A percentile compares a stretch with the other conserved stretches of the same genome.
Conservation (phyloP, 2,888 invertebrate species). For the Oscheius sp. region DNA sequence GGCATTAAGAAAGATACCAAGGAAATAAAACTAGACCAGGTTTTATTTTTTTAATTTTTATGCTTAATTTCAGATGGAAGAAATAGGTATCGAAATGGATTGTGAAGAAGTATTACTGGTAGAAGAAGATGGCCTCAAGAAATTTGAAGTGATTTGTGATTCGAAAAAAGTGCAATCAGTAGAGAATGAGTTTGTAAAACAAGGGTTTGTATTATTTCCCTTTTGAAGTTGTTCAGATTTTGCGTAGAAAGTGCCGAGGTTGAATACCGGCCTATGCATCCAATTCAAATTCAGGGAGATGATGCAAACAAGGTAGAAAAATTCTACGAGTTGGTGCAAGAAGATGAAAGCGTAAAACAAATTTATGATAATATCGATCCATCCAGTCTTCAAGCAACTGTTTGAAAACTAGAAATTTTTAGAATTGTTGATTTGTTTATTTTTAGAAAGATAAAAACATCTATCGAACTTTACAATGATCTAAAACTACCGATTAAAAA, state of each 20-base stretch:
- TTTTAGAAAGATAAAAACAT: constrained; percentile 1
- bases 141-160: constrained; percentile 58
- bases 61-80: constrained; percentile 48
- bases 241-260: constrained; percentile 45
- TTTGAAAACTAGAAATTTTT: background rate
- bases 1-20: constrained; percentile 42
- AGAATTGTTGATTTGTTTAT: constrained; percentile 18
- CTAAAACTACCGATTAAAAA: background rate
- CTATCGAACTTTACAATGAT: too few relatives aligned
- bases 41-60: constrained; percentile 10
- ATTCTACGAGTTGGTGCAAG: constrained; percentile 50
- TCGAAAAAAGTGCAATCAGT: constrained; percentile 40
- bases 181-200: constrained; percentile 43
- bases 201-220: constrained; percentile 34
- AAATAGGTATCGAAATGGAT: constrained; percentile 63
- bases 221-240: constrained; percentile 14
- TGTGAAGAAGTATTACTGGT: constrained; percentile 59
- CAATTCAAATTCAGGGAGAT: constrained; percentile 37
- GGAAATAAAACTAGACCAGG: constrained; percentile 44
- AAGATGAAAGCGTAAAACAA: constrained; percentile 48
- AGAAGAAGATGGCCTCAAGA: constrained; percentile 42
- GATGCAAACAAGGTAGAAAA: constrained; percentile 48
- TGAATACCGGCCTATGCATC: constrained; percentile 52
- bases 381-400: constrained; percentile 10
- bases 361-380: constrained; percentile 49